Conservation (phyloP, 1,140 invertebrate species). For the Scaptomyza graminum region DNA sequence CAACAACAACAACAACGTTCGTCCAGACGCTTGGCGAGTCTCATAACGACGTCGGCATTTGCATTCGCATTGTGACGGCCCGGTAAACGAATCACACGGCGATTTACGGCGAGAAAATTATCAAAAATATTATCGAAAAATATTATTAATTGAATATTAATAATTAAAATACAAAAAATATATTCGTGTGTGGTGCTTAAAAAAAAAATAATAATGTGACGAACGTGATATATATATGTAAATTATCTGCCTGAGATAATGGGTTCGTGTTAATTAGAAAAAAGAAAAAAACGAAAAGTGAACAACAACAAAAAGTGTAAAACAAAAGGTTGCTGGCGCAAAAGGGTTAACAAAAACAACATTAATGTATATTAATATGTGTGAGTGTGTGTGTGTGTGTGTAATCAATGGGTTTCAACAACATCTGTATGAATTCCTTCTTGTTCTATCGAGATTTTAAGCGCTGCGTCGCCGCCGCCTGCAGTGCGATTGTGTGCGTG, state of each 20-base stretch:
- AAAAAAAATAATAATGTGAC: no score
- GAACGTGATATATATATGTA: no score
- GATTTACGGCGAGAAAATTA: no score
- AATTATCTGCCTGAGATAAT: not conserved
- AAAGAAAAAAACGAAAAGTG: conserved; percentile 40
- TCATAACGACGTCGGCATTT: conserved; percentile 41
- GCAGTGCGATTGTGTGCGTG: conserved; percentile 13
- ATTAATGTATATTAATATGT: not conserved
- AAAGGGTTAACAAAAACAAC: conserved; percentile 16
- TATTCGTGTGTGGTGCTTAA: no score
- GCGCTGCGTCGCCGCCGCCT: conserved; percentile 25
- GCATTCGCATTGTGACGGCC: conserved; percentile 40
- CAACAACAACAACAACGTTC: conserved; percentile 13
- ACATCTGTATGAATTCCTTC: conserved; percentile 50
- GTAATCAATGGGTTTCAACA: conserved; percentile 8
- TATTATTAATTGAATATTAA: no score
- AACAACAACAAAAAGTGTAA: conserved; percentile 50
- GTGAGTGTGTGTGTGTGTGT: not conserved
- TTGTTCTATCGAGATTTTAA: not conserved
- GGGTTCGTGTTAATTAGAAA: not conserved
- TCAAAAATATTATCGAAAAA: no score
- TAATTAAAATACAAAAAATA: no score
- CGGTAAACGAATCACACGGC: no score
- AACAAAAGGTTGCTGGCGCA: conserved; percentile 39
- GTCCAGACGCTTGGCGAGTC: conserved; percentile 4